phyloP scores from a whole-genome alignment of 2,888 invertebrate species.

The Agriopis marginaria region DNA sequence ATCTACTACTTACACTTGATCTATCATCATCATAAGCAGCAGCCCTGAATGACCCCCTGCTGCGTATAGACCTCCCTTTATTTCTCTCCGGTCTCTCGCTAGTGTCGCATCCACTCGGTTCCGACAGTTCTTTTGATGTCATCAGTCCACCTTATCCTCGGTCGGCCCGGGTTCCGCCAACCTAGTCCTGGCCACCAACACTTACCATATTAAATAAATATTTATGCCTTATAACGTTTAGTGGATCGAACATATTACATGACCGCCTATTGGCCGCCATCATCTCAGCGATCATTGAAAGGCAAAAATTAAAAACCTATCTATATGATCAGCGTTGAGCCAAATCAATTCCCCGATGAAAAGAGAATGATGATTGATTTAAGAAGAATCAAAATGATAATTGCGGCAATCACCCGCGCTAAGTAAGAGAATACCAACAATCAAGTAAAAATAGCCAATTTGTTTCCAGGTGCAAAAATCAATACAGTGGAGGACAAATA shows the following conservation, averaged over 20 bases:
- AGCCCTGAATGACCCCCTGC: too few relatives aligned
- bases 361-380: too few relatives aligned
- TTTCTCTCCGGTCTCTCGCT: too few relatives aligned
- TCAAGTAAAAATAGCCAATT: conserved; percentile 60
- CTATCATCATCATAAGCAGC: too few relatives aligned
- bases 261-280: neutral
- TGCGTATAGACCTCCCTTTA: too few relatives aligned
- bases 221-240: neutral
- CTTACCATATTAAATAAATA: neutral
- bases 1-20: too few relatives aligned
- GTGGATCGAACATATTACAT: neutral
- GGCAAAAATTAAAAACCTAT: neutral
- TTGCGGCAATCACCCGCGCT: neutral
- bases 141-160: too few relatives aligned
- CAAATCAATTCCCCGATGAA: neutral
- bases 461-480: conserved; percentile 78
- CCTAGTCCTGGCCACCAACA: too few relatives aligned
- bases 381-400: neutral
- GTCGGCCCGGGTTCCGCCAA: too few relatives aligned
- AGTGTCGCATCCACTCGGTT: too few relatives aligned
- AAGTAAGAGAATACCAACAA: neutral
- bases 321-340: neutral
- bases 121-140: too few relatives aligned
- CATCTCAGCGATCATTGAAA: neutral
- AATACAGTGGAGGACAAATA: conserved; percentile 71